These are phyloP conservation scores for Agonum fuliginosum DNA, from an alignment of 2,888 invertebrate genomes.

Conservation along the genomic window DNA sequence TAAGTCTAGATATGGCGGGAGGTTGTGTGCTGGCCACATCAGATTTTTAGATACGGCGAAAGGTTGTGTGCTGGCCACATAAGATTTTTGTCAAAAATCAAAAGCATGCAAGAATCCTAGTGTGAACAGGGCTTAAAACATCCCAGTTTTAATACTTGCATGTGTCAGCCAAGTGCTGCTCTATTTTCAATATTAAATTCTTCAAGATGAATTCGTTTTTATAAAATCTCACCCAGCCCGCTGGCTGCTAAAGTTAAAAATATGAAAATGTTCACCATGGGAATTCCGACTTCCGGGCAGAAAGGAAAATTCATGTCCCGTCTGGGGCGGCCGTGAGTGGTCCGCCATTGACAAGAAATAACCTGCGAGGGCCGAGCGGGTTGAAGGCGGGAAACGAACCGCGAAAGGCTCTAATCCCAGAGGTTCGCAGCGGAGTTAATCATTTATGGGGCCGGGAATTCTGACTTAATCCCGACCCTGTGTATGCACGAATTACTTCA, in stretches of 20 bases:
- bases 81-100: too few species aligned
- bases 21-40: too few species aligned
- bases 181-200: conserved; percentile 31
- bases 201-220: conserved; percentile 24
- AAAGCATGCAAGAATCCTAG: too few species aligned
- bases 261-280: conserved; percentile 52
- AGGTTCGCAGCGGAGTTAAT: conserved; percentile 50
- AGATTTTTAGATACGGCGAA: too few species aligned
- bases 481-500: conserved; percentile 14
- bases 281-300: conserved; percentile 42
- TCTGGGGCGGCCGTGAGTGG: conserved; percentile 31
- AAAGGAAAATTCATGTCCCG: conserved; percentile 53
- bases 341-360: conserved; percentile 48
- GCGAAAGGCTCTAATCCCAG: conserved; percentile 42
- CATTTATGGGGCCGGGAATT: conserved; percentile 55
- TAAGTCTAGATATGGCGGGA: too few species aligned
- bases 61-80: too few species aligned
- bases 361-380: conserved; percentile 7
- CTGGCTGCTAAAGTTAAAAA: conserved; percentile 41
- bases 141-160: neutral
- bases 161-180: neutral
- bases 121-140: too few species aligned
- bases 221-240: conserved; percentile 25
- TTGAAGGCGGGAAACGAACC: conserved; percentile 3
- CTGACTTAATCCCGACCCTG: conserved; percentile 40